A percentile compares a stretch with the other conserved stretches of the same genome.
Evolutionary conservation across 1,140 invertebrate genomes (phyloP).

Genomic region (Aleiodes sp.): DNA sequence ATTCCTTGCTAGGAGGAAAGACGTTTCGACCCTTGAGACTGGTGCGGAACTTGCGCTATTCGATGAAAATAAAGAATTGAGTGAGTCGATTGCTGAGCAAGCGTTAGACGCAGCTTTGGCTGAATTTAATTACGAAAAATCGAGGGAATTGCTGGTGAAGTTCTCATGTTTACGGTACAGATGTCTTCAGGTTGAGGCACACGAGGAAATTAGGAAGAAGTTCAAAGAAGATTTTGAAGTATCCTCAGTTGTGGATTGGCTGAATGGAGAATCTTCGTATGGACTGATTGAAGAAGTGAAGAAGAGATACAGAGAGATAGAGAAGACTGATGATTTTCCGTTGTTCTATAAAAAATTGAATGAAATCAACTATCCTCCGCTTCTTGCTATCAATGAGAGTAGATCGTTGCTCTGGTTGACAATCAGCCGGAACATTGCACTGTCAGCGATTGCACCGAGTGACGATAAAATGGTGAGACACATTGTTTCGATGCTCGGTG

Average conservation of each 20-base stretch:
- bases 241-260: constrained; percentile 34
- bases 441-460: constrained; percentile 41
- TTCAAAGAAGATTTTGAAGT: constrained; percentile 25
- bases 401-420: constrained; percentile 42
- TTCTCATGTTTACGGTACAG: constrained; percentile 45
- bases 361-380: neutral
- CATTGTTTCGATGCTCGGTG: constrained; percentile 43
- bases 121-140: constrained; percentile 37
- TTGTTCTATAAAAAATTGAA: constrained; percentile 22
- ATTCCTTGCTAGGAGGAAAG: constrained; percentile 48
- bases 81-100: constrained; percentile 48
- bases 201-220: constrained; percentile 37
- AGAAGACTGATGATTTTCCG: constrained; percentile 36
- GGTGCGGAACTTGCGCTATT: constrained; percentile 53
- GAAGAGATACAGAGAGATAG: constrained; percentile 31
- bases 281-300: constrained; percentile 44
- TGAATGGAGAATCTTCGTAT: constrained; percentile 36
- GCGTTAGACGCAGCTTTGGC: constrained; percentile 47
- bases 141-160: constrained; percentile 44
- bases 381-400: neutral
- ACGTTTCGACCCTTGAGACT: constrained; percentile 44
- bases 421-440: constrained; percentile 51
- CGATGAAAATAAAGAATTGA: constrained; percentile 42
- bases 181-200: constrained; percentile 45
- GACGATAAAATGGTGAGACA: constrained; percentile 45